Conservation (phyloP, 2,797 vertebrate genomes). For the Eulemur mongoz region DNA sequence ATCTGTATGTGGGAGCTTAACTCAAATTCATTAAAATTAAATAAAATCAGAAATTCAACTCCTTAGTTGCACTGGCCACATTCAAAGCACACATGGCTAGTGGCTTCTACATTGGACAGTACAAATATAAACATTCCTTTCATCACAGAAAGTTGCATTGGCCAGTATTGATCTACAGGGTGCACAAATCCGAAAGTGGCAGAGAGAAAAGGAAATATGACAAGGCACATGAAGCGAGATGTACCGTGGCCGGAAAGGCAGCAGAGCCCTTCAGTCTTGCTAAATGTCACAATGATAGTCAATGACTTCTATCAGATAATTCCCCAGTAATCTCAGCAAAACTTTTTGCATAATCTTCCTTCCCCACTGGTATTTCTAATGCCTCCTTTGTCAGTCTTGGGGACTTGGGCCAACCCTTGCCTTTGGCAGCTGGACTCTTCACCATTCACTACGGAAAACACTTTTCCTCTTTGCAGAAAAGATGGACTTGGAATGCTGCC, state of each 20-base stretch:
- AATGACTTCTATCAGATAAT: neutral
- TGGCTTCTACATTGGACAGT: neutral
- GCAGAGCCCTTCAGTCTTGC: neutral
- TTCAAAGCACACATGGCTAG: neutral
- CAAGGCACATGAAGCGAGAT: too few relatives aligned
- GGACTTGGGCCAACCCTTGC: neutral
- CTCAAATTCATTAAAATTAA: neutral
- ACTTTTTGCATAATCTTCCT: neutral
- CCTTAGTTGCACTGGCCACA: neutral
- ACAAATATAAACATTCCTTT: neutral
- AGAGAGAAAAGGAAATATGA: neutral
- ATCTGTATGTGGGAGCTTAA: neutral
- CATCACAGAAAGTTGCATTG: neutral
- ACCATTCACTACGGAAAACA: neutral
- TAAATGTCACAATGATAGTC: neutral
- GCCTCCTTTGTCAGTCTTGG: neutral
- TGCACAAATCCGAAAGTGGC: neutral
- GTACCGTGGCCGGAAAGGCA: neutral
- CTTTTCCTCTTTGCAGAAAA: neutral
- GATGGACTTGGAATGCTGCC: neutral
- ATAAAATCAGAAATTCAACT: neutral
- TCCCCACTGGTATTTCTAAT: neutral
- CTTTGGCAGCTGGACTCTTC: neutral
- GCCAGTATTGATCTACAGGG: neutral
- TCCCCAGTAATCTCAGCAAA: neutral